Evolutionary conservation across 2,113 vertebrate species (phyloP), one percentile per base, ranked within the genome.

Genomic region (Cynocephalus volans): DNA sequence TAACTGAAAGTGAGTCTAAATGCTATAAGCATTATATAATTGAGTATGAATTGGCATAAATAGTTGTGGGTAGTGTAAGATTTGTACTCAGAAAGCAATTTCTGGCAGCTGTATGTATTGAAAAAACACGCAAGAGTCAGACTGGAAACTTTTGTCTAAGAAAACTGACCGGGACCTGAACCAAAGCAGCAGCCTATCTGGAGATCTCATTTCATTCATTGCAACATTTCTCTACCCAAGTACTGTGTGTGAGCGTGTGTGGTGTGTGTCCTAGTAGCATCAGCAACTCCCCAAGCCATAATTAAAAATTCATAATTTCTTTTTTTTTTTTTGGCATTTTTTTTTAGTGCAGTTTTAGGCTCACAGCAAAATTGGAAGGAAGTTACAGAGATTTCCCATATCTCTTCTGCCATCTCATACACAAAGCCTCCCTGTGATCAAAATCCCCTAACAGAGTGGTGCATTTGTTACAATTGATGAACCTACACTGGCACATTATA

Each of bases 261-360:
- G 13, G 9, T 67, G 36, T 60, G 18, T 11, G 17, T 77, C n/a
- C 60, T 45, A 62, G 8, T 41, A 65, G 36, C 77, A 90, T 96
- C 70, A 94, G 81, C 72, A 96, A 70, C 12, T 83, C 60, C 31
- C n/a, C n/a, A 90, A 88, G 58, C 18, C 70, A 88, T 50, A 89
- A 77, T 88, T 93, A 62, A 50, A 91, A 93, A 24, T 54, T 80
- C 19, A 64, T 70, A 21, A 73, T 73, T 85, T 88, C 18, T 82
- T 28, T 41, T 64, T 24, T 62, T 83, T 75, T 48, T 15, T 26
- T 26, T 76, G n/a, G 17, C 26, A 31, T 67, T 31, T 48, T 10
- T 73, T 26, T 45, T 64, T 62, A 72, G 6, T 80, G 31, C 2
- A 62, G 18, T 56, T 87, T 72, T 85, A 56, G 1, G 48, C 36